phyloP scores from a whole-genome alignment of 2,888 invertebrate genomes.

The Ferrisia virgata region DNA sequence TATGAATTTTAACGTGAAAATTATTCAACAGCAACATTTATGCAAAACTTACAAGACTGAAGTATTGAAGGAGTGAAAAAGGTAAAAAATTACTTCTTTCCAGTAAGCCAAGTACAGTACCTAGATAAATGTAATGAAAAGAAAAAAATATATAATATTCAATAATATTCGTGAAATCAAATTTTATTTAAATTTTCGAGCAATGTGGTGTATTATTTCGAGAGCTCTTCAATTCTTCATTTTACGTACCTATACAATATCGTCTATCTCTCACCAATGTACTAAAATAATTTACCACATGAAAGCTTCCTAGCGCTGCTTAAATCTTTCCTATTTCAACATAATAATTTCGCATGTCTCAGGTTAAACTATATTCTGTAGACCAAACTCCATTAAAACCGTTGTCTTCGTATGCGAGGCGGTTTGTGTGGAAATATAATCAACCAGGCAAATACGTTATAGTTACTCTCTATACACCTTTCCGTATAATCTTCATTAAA shows the following conservation, averaged over 20 bases:
- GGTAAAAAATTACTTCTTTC: no score
- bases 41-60: no score
- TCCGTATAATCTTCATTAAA: neutral
- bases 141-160: no score
- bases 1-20: neutral
- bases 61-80: no score
- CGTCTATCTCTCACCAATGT: neutral
- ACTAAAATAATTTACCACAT: neutral
- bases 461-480: neutral
- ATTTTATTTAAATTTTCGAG: no score
- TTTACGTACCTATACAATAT: no score
- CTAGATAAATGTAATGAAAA: no score
- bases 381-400: constrained; percentile 18
- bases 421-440: constrained; percentile 16
- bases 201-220: no score
- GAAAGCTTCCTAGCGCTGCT: neutral
- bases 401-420: neutral
- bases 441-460: neutral
- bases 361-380: neutral
- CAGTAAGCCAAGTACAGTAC: no score
- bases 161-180: no score
- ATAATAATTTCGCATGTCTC: neutral
- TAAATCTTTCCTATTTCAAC: constrained; percentile 4
- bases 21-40: neutral
- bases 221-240: no score